Conservation (phyloP, 2,888 invertebrate genomes). For the Shargacucullia verbasci region DNA sequence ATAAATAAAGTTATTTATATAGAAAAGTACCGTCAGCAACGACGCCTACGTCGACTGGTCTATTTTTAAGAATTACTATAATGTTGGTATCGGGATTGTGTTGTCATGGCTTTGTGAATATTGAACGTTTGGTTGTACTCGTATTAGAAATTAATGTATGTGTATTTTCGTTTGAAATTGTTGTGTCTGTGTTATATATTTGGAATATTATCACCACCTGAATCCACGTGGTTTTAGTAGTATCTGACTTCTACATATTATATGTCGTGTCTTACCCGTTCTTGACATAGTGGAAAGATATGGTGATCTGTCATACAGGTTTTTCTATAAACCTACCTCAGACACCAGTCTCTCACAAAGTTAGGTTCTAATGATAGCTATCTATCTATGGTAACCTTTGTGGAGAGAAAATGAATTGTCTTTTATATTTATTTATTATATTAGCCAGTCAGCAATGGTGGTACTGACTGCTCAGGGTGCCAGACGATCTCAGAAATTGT, state of each 20-base stretch:
- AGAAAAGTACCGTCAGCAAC: slow-evolving; percentile 59
- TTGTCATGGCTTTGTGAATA: slow-evolving; percentile 30
- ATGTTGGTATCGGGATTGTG: slow-evolving; percentile 34
- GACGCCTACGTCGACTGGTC: slow-evolving; percentile 58
- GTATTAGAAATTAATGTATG: slow-evolving; percentile 16
- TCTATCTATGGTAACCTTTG: too few species aligned
- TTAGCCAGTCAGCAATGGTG: too few species aligned
- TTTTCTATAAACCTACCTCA: too few species aligned
- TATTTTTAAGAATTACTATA: slow-evolving; percentile 60
- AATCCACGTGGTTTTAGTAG: background rate
- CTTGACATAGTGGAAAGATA: too few species aligned
- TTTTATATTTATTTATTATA: too few species aligned
- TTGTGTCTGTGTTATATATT: slow-evolving; percentile 2
- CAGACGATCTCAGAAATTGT: too few species aligned
- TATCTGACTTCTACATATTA: background rate
- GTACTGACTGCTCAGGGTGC: too few species aligned
- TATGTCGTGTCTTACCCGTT: too few species aligned
- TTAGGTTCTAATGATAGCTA: too few species aligned
- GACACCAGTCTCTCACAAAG: too few species aligned
- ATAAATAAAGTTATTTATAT: slow-evolving; percentile 64
- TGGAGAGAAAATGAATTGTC: too few species aligned
- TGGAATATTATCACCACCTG: background rate
- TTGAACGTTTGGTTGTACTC: slow-evolving; percentile 1
- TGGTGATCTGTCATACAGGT: too few species aligned
- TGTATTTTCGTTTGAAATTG: slow-evolving; percentile 10